Conservation (phyloP, 2,797 vertebrate genomes). For the Bufotes viridis region DNA sequence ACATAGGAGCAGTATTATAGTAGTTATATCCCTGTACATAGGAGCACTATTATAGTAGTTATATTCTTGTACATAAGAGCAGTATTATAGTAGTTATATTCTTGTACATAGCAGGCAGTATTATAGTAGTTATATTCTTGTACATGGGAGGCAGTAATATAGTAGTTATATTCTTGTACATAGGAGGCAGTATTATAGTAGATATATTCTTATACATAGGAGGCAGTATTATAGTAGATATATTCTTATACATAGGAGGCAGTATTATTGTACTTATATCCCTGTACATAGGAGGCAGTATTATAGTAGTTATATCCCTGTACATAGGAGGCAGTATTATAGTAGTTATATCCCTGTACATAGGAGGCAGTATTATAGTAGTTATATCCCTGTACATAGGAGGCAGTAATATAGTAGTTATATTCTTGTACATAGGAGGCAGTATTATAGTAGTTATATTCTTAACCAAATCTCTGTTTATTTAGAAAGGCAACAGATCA, state of each 20-base stretch:
- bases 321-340: background rate
- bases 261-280: background rate
- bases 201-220: background rate
- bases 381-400: background rate
- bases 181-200: background rate
- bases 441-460: slow-evolving; percentile 1
- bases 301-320: slow-evolving; percentile 3
- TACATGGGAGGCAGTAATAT: background rate
- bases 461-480: no score
- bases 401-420: background rate
- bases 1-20: no score
- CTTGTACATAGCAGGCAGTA: no score
- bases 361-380: background rate
- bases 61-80: no score
- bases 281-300: background rate
- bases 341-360: background rate
- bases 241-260: background rate
- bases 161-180: background rate
- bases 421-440: background rate
- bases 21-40: no score
- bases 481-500: no score
- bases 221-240: background rate
- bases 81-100: no score
- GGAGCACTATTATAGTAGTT: no score
- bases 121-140: no score